Evolutionary conservation across 37 sponge, comb jelly and placozoan species (phyloP).

Genomic region (Petrosia ficiformis): DNA sequence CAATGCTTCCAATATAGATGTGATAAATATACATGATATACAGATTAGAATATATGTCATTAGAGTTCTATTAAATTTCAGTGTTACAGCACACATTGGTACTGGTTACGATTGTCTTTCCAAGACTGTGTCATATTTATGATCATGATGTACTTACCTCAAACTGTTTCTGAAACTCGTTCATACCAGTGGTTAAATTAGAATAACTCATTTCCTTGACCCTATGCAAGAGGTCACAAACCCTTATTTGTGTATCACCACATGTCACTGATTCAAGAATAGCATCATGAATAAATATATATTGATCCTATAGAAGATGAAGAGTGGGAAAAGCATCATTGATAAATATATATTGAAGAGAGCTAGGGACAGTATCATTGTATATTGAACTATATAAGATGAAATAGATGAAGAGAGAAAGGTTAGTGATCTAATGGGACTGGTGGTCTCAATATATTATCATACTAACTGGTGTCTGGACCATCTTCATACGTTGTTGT

Average conservation of each 20-base stretch:
- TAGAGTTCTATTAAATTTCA: too few relatives aligned
- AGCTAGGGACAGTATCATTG: neutral
- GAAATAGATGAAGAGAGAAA: too few relatives aligned
- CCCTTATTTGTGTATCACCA: conserved; percentile 57
- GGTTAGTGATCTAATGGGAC: too few relatives aligned
- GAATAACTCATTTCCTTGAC: conserved; percentile 16
- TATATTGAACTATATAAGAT: neutral
- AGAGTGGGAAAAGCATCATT: too few relatives aligned
- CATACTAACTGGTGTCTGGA: conserved; percentile 60
- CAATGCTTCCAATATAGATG: too few relatives aligned
- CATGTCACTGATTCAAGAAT: conserved; percentile 53
- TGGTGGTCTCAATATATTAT: too few relatives aligned
- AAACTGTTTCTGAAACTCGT: conserved; percentile 61
- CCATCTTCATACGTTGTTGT: conserved; percentile 69
- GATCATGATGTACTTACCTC: conserved; percentile 37
- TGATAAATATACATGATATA: too few relatives aligned
- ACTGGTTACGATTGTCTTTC: neutral
- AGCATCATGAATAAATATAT: conserved; percentile 62
- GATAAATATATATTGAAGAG: too few relatives aligned
- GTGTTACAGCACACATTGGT: too few relatives aligned
- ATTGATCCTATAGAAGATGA: conserved; percentile 55
- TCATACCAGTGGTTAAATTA: conserved; percentile 21
- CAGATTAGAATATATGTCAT: too few relatives aligned
- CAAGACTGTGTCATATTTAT: neutral
- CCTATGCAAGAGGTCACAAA: conserved; percentile 11